Base-by-base conservation (phyloP, 1,140 invertebrate genomes). In the Drosophila persimilis region DNA sequence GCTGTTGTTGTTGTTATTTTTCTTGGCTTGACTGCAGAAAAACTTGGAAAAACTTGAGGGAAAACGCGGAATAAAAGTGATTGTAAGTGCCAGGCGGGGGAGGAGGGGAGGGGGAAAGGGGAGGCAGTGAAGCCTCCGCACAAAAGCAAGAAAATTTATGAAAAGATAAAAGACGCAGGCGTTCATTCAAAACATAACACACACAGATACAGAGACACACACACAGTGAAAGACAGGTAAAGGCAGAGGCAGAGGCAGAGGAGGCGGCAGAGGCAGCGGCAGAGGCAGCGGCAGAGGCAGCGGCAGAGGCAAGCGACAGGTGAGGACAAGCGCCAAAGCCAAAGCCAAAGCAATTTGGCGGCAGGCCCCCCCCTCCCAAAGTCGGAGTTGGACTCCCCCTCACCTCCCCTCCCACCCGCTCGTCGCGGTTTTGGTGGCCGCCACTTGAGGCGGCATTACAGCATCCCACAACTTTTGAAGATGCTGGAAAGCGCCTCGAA, bases 141-240 rank as follows among this genome's bases (percentile, higher is more conserved):
- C 67, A 81, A 85, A 80, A 77, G 73, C 83, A 57, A 69, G 67
- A 88, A 83, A 86, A 88, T 78, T 88, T 86, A 86, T 86, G 81
- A 86, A 86, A 86, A 86, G 81, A 86, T 86, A 86, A 86, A 86
- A 86, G 81, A 88, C 83, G 70, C 78, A 78, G 83, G 81, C 81
- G 81, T 86, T 86, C 81, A 86, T 86, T 86, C 81, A 86, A 77
- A 84, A 86, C 79, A 83, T 63, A 88, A 86, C 83, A 83, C 69
- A 83, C 59, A 74, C 17, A 50, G 20, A 20, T 20, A 2, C 20
- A 20, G 20, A 20, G 15, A 69, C 39, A 70, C 46, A 39, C 26
- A 11, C 41, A 58, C 22, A 39, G 13, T 39, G 11, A 39, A 13
- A 39, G 11, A 13, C 35, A 13, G 35, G 35, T 2, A 39, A 8